Base-by-base conservation (phyloP, 1,140 invertebrate genomes). In the Drusus annulatus region DNA sequence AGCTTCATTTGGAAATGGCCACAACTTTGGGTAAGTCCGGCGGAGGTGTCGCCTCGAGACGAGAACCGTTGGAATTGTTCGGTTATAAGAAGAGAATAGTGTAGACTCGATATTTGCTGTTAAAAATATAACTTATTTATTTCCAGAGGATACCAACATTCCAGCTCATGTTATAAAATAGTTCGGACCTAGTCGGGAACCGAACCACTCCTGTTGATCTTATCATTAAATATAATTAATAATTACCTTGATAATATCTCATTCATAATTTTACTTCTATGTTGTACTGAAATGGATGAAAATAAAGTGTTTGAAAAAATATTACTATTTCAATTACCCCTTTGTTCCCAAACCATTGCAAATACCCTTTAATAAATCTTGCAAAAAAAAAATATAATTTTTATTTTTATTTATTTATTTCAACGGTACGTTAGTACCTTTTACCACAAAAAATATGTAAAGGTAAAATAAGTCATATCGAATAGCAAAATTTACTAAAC, bases 281-380 rank as follows among this genome's bases (percentile, higher is more conserved):
- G 82, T 83, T 83, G 82, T 83, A 83, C 82, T 83, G 82, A 83
- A 83, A 81, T 83, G 82, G 56, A 83, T 83, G 82, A 83, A 83
- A 83, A 83, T 83, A 83, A 83, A 83, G 82, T 83, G 82, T 83
- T 83, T 83, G 82, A 81, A 83, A 83, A 83, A 76, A 80, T 75
- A 69, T 19, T 28, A 51, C 8, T 51, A 8, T 63, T 17, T 50
- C 10, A 50, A 21, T 50, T 13, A 7, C 31, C 62, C 62, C 62
- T n/a, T 6, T 56, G 16, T 56, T 31, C 62, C 10, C 19, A 7
- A 17, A n/a, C 13, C 25, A 5, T 16, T 28, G 7, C 60, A 28
- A n/a, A n/a, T n/a, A n/a, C n/a, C n/a, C n/a, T n/a, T n/a, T n/a
- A n/a, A n/a, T n/a, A n/a, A n/a, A n/a, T n/a, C n/a, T n/a, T n/a